Evolutionary conservation across 2,888 invertebrate genomes (phyloP), one percentile per base, ranked within the genome.

Genomic region (Hermodice carunculata): DNA sequence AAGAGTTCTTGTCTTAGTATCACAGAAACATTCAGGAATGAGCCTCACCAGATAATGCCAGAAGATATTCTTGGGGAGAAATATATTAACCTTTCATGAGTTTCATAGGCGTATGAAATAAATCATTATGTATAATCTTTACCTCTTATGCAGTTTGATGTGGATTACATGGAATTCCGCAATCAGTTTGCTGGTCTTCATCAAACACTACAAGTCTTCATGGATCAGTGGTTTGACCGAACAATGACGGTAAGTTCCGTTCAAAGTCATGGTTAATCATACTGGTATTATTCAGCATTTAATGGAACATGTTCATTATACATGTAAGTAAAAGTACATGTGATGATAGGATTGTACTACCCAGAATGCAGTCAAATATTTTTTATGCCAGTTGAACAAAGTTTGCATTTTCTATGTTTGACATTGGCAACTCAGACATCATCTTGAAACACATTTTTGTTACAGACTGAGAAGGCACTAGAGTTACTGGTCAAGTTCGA

Each of bases 151-250:
- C 77, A 86, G 72, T 97, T 96, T 79, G 95, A 97, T 81, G 90
- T 89, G 28, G 97, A 97, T 84, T 95, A 93, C 79, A 89, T 91
- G 52, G 89, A 89, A 3, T 96, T 97, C 79, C 91, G 94, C 79
- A 89, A 88, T 14, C 92, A 92, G 83, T 94, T 93, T 0, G 92
- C 95, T 42, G 75, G 73, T 42, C 72, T 86, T 22, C 75, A 83
- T 44, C 66, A 64, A 26, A 74, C 78, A 73, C 78, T 86, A 8
- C 84, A 83, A 87, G 89, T 14, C 83, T 97, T 40, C 94, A 94
- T 89, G 93, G 92, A 85, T 74, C 76, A 78, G 52, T 85, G 83
- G 82, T 85, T 83, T 70, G 73, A 79, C 58, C 80, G 77, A 65
- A 75, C 77, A 53, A 75, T 84, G 19, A 74, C 82, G 32, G 83